Conservation (phyloP, 2,888 invertebrate genomes). For the Apomyelois bistriatella region DNA sequence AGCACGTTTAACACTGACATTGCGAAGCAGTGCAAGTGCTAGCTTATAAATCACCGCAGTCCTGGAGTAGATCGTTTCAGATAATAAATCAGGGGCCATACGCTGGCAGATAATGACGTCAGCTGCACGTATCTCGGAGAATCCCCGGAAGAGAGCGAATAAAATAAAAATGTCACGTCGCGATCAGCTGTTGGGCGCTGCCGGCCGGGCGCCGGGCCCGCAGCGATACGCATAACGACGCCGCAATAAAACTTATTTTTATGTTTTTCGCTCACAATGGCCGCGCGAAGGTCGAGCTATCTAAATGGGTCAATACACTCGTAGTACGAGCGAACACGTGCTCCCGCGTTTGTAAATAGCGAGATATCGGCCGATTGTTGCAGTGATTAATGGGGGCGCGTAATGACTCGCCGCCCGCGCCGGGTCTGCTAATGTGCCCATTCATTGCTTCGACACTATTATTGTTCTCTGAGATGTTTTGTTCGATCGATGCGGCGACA, state of each 20-base stretch:
- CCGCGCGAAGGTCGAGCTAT: slow-evolving; percentile 80
- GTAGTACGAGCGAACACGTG: slow-evolving; percentile 79
- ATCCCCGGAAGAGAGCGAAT: slow-evolving; percentile 78
- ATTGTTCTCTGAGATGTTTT: slow-evolving; percentile 72
- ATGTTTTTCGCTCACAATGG: slow-evolving; percentile 81
- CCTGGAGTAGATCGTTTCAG: slow-evolving; percentile 52
- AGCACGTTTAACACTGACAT: slow-evolving; percentile 49
- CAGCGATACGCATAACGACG: slow-evolving; percentile 77
- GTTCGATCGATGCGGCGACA: slow-evolving; percentile 70
- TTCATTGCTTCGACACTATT: slow-evolving; percentile 74
- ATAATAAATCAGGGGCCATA: slow-evolving; percentile 71
- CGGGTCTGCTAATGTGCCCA: slow-evolving; percentile 68
- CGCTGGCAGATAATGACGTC: slow-evolving; percentile 75
- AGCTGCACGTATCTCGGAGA: slow-evolving; percentile 76
- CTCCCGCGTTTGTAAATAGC: slow-evolving; percentile 80
- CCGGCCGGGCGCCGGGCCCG: slow-evolving; percentile 60
- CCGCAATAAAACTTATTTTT: slow-evolving; percentile 81
- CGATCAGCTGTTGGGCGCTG: slow-evolving; percentile 75
- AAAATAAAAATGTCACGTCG: slow-evolving; percentile 80
- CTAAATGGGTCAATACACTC: slow-evolving; percentile 81
- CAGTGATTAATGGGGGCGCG: slow-evolving; percentile 79
- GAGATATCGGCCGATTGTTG: slow-evolving; percentile 81
- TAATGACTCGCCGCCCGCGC: slow-evolving; percentile 71
- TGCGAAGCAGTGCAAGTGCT: slow-evolving; percentile 35
- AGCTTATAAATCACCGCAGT: slow-evolving; percentile 52